phyloP scores from a whole-genome alignment of 2,797 vertebrate species.

The Sebastes trivittatus region DNA sequence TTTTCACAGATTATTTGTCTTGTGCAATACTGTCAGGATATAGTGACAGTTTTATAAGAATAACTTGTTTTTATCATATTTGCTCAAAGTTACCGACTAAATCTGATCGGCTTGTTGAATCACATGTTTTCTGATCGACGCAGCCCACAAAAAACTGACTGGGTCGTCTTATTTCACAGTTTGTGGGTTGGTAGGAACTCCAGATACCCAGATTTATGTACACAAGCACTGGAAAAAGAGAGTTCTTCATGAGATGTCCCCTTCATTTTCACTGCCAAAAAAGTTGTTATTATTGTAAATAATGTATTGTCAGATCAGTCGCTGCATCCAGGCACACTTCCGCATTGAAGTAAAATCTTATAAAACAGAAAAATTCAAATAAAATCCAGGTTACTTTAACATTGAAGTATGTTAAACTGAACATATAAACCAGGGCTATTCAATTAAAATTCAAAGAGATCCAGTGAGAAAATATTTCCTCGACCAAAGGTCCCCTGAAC shows the following conservation, averaged over 20 bases:
- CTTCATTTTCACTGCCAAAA: background rate
- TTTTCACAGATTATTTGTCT: too few relatives aligned
- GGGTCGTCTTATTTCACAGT: background rate
- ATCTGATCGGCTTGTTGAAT: too few relatives aligned
- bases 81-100: background rate
- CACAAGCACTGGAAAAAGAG: fast-evolving
- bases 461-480: too few relatives aligned
- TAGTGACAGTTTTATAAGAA: background rate
- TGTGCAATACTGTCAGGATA: background rate
- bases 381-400: background rate
- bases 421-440: background rate
- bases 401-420: background rate
- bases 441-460: too few relatives aligned
- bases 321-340: background rate
- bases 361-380: background rate
- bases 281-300: background rate
- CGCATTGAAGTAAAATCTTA: background rate
- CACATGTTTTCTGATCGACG: too few relatives aligned
- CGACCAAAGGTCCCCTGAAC: too few relatives aligned
- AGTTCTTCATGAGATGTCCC: background rate
- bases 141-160: background rate
- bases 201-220: background rate
- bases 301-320: background rate
- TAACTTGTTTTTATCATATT: background rate
- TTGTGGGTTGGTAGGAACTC: background rate